Percentiles rank a stretch among this genome's conserved stretches.
Conservation (phyloP, 2,888 invertebrate species). For the Ophion ellenae region DNA sequence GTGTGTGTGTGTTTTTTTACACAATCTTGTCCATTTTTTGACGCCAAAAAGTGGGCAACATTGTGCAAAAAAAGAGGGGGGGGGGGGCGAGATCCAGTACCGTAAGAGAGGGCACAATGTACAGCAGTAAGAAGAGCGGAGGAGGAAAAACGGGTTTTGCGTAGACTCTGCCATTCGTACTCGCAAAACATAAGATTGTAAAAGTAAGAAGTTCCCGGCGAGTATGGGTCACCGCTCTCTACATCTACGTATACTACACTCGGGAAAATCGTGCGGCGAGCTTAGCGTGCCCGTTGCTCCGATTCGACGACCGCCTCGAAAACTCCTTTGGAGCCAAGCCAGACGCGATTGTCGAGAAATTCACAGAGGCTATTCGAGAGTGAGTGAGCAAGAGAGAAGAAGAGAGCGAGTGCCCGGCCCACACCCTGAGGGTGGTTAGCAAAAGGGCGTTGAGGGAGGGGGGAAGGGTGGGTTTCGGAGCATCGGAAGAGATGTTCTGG, state of each 20-base stretch:
- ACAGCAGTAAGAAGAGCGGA: not conserved
- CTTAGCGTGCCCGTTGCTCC: constrained; percentile 27
- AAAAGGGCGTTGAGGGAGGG: constrained; percentile 6
- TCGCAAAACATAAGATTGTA: constrained; percentile 69
- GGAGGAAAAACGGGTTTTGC: constrained; percentile 13
- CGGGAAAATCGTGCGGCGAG: constrained; percentile 15
- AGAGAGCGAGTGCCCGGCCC: not conserved
- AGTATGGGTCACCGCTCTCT: constrained; percentile 19
- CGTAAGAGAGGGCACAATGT: constrained; percentile 9
- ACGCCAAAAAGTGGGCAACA: not conserved
- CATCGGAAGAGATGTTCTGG: constrained; percentile 43
- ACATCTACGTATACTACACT: constrained; percentile 10
- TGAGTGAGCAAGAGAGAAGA: not conserved
- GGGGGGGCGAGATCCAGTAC: not conserved
- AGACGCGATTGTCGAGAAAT: constrained; percentile 79
- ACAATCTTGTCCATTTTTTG: not conserved
- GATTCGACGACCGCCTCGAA: constrained; percentile 62
- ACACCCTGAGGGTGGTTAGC: not conserved
- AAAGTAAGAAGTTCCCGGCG: constrained; percentile 67
- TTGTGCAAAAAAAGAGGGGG: not conserved
- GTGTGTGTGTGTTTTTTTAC: no score
- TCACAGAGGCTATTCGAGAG: constrained; percentile 68
- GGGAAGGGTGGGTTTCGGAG: constrained; percentile 5
- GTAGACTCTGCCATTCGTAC: constrained; percentile 22
- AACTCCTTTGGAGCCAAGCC: constrained; percentile 78